Percentiles rank a stretch among this genome's conserved stretches.
phyloP scores from a whole-genome alignment of 2,888 invertebrate species.

The Melanotus villosus region DNA sequence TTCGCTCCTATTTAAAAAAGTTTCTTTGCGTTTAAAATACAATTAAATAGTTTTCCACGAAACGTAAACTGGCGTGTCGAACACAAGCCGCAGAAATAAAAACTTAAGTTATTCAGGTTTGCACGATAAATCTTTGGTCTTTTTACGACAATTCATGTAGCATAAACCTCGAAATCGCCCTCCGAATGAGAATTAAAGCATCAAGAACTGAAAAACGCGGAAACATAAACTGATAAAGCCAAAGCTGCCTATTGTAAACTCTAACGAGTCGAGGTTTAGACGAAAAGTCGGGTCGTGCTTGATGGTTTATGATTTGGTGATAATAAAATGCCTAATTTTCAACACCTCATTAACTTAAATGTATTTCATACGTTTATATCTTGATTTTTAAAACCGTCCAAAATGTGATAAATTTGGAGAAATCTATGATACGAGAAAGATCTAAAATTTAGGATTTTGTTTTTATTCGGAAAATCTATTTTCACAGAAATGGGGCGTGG shows the following conservation, averaged over 20 bases:
- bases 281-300: not conserved
- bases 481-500: no score
- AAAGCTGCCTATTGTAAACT: constrained; percentile 23
- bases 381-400: no score
- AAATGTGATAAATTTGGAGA: no score
- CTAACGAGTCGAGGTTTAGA: constrained; percentile 5
- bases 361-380: not conserved
- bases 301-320: constrained; percentile 19
- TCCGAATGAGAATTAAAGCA: constrained; percentile 19
- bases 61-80: not conserved
- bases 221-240: constrained; percentile 25
- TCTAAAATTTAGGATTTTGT: no score
- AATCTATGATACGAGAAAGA: no score
- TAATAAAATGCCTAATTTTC: constrained; percentile 3
- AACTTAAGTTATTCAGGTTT: constrained; percentile 21
- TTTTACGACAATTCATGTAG: constrained; percentile 20
- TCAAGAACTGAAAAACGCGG: constrained; percentile 23
- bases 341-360: constrained; percentile 2
- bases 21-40: constrained; percentile 1
- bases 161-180: constrained; percentile 19
- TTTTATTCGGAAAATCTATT: no score
- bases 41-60: not conserved
- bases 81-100: constrained; percentile 18
- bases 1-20: not conserved
- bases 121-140: constrained; percentile 12